These are phyloP conservation scores for Mungos mungo DNA, from an alignment of 2,113 vertebrate genomes.

Conservation along the genomic window DNA sequence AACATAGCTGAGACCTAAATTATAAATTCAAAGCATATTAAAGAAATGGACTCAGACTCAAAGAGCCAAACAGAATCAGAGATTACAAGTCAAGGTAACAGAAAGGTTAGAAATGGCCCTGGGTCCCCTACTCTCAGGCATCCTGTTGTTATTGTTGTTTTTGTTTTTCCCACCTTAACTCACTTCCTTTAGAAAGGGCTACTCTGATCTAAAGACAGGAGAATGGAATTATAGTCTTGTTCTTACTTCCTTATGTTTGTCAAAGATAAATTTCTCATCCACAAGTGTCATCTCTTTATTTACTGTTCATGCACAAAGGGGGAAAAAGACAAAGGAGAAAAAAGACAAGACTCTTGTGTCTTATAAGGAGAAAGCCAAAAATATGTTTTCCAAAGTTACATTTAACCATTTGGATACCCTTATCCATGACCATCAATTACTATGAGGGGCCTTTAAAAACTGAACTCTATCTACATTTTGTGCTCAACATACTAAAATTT, in stretches of 20 bases:
- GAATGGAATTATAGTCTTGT: not conserved
- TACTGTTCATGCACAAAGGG: not conserved
- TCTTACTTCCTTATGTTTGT: not conserved
- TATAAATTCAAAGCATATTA: slow-evolving; percentile 47
- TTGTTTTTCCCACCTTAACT: not conserved
- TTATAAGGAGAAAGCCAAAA: not conserved
- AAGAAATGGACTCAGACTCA: not conserved
- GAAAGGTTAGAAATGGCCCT: not conserved
- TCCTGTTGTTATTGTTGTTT: not conserved
- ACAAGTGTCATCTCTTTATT: not conserved
- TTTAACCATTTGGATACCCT: not conserved
- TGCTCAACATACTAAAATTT: not conserved
- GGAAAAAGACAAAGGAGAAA: not conserved
- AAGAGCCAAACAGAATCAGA: not conserved
- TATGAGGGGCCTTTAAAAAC: not conserved
- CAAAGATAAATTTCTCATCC: slow-evolving; percentile 8
- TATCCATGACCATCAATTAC: not conserved
- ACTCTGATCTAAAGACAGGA: slow-evolving; percentile 1
- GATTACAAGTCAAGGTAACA: not conserved
- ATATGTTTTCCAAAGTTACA: not conserved
- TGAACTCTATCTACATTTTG: not conserved
- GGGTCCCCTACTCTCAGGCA: not conserved
- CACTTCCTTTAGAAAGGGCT: not conserved
- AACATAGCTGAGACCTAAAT: not conserved
- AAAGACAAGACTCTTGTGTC: not conserved